Conservation (phyloP, 2,888 invertebrate species). For the Eurytoma californica region DNA sequence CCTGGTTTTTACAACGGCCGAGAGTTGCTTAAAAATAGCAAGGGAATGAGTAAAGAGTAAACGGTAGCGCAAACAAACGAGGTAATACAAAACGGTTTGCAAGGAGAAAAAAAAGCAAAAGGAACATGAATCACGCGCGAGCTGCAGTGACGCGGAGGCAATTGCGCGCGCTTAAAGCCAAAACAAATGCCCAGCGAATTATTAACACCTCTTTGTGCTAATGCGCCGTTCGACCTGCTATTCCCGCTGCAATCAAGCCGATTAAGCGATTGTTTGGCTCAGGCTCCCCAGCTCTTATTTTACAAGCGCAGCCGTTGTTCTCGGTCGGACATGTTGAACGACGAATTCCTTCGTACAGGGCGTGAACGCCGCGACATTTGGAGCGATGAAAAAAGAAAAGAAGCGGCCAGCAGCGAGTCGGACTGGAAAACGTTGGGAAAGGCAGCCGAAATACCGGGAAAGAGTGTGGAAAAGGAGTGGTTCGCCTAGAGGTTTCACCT, state of each 20-base stretch:
- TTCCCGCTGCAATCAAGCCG: not conserved
- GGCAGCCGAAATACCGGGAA: not conserved
- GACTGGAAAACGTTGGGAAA: too few relatives aligned
- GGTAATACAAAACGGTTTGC: too few relatives aligned
- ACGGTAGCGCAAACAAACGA: too few relatives aligned
- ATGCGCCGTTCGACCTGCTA: conserved; percentile 1
- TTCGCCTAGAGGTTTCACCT: too few relatives aligned
- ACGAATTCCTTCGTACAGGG: too few relatives aligned
- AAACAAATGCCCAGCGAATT: conserved; percentile 17
- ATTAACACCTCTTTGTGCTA: conserved; percentile 20
- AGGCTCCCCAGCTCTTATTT: not conserved
- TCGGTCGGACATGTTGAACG: not conserved
- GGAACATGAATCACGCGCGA: conserved; percentile 11
- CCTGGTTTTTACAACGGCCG: too few relatives aligned
- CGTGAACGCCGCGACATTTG: too few relatives aligned
- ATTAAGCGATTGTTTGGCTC: not conserved
- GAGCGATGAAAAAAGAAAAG: not conserved
- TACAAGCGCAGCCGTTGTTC: conserved; percentile 22
- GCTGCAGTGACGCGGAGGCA: not conserved
- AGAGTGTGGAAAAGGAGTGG: not conserved
- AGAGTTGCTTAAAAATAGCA: too few relatives aligned
- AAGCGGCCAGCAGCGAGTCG: not conserved
- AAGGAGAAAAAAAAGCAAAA: not conserved
- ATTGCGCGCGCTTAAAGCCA: conserved; percentile 20
- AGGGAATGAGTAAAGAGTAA: too few relatives aligned